Conservation (phyloP, 2,113 vertebrate genomes). For the Platycercus adscitus region DNA sequence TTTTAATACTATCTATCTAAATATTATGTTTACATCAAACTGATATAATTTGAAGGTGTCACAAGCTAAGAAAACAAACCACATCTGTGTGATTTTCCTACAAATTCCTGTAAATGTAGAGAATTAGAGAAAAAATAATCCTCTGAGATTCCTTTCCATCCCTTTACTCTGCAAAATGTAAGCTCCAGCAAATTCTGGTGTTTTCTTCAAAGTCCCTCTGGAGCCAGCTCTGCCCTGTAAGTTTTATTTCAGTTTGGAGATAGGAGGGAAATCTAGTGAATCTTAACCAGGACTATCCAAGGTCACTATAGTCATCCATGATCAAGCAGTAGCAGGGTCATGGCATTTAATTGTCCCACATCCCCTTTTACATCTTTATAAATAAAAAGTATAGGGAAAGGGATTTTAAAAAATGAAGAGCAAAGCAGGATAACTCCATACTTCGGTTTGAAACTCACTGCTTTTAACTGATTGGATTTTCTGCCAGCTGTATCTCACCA, state of each 20-base stretch:
- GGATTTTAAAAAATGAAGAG: not conserved
- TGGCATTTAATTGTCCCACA: not conserved
- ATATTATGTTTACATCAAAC: not conserved
- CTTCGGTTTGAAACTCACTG: not conserved
- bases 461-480: not conserved
- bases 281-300: not conserved
- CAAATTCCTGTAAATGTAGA: not conserved
- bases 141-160: not conserved
- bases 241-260: not conserved
- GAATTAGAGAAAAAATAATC: not conserved
- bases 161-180: not conserved
- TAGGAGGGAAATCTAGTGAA: not conserved
- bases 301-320: accelerated
- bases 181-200: not conserved
- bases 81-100: not conserved
- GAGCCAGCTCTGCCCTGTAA: not conserved
- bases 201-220: not conserved
- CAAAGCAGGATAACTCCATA: not conserved
- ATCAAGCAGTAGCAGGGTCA: not conserved
- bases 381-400: not conserved
- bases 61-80: not conserved
- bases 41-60: not conserved
- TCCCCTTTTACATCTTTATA: not conserved
- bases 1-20: not conserved
- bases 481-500: not conserved